Evolutionary conservation across 2,888 invertebrate species (phyloP).

Genomic region (Ennomos fuscantarius): DNA sequence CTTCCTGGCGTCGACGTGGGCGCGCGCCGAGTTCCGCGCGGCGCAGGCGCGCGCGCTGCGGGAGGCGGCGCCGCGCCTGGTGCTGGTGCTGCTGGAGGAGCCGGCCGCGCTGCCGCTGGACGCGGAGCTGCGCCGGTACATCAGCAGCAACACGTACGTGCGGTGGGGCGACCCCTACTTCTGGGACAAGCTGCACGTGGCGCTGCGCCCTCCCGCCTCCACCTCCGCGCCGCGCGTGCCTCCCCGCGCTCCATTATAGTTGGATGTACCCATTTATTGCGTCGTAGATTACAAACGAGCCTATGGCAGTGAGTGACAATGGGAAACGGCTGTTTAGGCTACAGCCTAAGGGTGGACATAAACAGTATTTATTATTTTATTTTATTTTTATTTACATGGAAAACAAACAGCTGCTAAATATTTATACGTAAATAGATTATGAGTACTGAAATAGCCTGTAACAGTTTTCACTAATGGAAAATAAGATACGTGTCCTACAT

Average conservation of each 20-base stretch:
- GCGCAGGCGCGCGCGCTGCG: constrained; percentile 71
- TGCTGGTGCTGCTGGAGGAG: constrained; percentile 87
- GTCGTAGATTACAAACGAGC: too few relatives aligned
- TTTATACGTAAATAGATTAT: too few relatives aligned
- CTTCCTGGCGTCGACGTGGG: constrained; percentile 81
- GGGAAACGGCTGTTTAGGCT: too few relatives aligned
- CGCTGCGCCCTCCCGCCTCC: constrained; percentile 76
- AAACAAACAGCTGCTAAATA: too few relatives aligned
- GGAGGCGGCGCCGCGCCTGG: constrained; percentile 87
- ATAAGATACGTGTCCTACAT: too few relatives aligned
- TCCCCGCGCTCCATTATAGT: constrained; percentile 88
- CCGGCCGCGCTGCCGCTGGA: constrained; percentile 85
- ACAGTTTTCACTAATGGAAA: too few relatives aligned
- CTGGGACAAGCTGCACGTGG: constrained; percentile 91
- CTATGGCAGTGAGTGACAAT: too few relatives aligned
- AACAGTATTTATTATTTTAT: too few relatives aligned
- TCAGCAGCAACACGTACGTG: constrained; percentile 91
- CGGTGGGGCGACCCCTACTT: constrained; percentile 94
- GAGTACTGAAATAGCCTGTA: too few relatives aligned
- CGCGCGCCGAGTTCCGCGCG: constrained; percentile 88
- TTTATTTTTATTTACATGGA: too few relatives aligned
- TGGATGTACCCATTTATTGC: too few relatives aligned
- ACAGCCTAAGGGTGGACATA: too few relatives aligned
- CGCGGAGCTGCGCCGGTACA: constrained; percentile 85
- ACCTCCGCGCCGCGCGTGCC: constrained; percentile 60